These are phyloP conservation scores for Trogon surrucura DNA, from an alignment of 2,113 vertebrate species.

Conservation along the genomic window DNA sequence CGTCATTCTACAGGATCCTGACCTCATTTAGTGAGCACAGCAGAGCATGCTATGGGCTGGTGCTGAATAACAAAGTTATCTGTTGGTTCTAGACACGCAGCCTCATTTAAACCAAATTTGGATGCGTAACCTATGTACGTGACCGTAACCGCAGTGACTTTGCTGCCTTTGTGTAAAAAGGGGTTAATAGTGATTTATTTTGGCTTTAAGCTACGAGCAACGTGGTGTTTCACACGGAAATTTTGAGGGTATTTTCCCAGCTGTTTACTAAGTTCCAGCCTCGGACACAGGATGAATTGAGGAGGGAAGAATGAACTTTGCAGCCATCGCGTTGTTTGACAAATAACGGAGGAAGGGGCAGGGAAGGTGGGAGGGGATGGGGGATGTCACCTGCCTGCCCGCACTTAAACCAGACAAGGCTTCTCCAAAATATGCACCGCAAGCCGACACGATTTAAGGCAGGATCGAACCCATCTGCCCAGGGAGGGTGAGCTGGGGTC, in stretches of 20 bases:
- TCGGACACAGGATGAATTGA: fast-evolving
- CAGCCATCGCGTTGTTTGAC: fast-evolving
- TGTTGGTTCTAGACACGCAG: background rate
- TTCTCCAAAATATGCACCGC: fast-evolving
- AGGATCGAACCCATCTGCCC: background rate
- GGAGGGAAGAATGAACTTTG: background rate
- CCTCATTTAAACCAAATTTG: background rate
- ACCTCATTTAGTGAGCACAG: background rate
- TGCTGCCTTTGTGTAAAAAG: background rate
- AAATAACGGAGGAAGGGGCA: no score
- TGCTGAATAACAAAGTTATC: background rate
- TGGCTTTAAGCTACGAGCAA: background rate
- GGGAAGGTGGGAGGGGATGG: fast-evolving
- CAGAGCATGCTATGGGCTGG: background rate
- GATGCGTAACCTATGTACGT: fast-evolving
- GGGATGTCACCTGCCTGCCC: background rate
- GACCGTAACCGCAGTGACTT: background rate
- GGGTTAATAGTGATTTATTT: background rate
- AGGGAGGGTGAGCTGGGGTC: fast-evolving
- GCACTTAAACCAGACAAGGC: fast-evolving
- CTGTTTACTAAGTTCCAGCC: background rate
- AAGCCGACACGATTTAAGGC: fast-evolving
- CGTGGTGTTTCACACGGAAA: background rate
- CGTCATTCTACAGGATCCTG: background rate
- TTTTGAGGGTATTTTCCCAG: background rate